Base-by-base conservation (phyloP, 2,113 vertebrate species). In the Dryoscopus gambensis region DNA sequence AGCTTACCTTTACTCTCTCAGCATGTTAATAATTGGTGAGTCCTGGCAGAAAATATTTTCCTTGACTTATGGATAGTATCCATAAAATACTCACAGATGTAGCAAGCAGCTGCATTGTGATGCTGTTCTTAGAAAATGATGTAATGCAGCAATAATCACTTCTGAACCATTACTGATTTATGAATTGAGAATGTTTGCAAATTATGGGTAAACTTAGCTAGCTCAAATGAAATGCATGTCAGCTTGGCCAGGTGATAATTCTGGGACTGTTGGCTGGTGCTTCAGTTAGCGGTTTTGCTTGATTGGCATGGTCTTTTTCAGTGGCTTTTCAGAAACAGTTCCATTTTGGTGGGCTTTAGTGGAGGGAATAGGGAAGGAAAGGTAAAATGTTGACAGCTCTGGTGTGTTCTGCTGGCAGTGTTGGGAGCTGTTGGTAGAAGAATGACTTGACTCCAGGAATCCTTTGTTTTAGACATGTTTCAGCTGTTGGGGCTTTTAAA, bases 61-160 rank as follows among this genome's bases (percentile, higher is more conserved):
- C 56, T 86, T 93, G 78, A 78, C 68, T 84, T 69, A 84, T 93
- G 84, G 69, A 75, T 77, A 87, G 65, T 84, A 90, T 67, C 62
- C 73, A 75, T 50, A 86, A 94, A 95, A 89, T 75, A 39, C 19
- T 84, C 62, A 39, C 83, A 96, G 88, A 80, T 93, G 77, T 84
- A 74, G 73, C 79, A 90, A 90, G 90, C 84, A 97, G 92, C 87
- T 97, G 91, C 84, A 59, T 89, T 91, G 84, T 86, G 93, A 93
- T 90, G 59, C 52, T 67, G 52, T 90, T 97, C 82, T 93, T 87
- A 84, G 79, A 96, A 90, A 76, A 55, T 89, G 30, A 86, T 89
- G 87, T 96, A 95, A 90, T 88, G 60, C 30, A 6, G 55, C 78
- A 93, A 75, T 87, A 92, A 94, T 87, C n/a, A 79, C 56, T 95